A percentile compares a stretch with the other conserved stretches of the same genome.
Conservation (phyloP, 2,888 invertebrate species). For the Ischnura elegans region DNA sequence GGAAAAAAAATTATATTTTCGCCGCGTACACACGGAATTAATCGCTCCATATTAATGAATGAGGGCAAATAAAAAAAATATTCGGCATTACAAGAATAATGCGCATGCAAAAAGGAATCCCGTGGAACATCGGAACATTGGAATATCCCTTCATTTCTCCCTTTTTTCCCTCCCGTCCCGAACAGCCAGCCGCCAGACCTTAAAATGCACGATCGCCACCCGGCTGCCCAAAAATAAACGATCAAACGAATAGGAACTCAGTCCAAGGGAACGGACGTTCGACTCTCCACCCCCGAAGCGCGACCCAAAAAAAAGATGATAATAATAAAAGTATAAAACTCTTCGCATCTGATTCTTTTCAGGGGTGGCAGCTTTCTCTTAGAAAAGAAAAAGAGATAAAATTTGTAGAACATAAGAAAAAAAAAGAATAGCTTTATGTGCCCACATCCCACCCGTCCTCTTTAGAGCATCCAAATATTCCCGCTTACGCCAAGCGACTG, state of each 20-base stretch:
- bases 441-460: background rate
- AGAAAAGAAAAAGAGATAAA: no score
- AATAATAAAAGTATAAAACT: no score
- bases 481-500: background rate
- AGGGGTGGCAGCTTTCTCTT: background rate
- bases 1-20: no score
- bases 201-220: background rate
- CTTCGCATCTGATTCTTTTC: background rate
- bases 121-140: background rate
- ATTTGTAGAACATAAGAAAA: no score
- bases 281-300: background rate
- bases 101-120: background rate
- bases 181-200: constrained; percentile 3
- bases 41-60: background rate
- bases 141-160: constrained; percentile 6
- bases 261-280: constrained; percentile 1
- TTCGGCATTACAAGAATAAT: background rate
- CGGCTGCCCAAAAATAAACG: background rate
- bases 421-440: no score
- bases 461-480: constrained; percentile 28
- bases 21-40: background rate
- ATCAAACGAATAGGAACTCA: constrained; percentile 4
- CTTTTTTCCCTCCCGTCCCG: no score
- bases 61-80: constrained; percentile 1
- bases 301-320: constrained; percentile 27